phyloP scores from a whole-genome alignment of 2,888 invertebrate genomes.

The Temnothorax unifasciatus region DNA sequence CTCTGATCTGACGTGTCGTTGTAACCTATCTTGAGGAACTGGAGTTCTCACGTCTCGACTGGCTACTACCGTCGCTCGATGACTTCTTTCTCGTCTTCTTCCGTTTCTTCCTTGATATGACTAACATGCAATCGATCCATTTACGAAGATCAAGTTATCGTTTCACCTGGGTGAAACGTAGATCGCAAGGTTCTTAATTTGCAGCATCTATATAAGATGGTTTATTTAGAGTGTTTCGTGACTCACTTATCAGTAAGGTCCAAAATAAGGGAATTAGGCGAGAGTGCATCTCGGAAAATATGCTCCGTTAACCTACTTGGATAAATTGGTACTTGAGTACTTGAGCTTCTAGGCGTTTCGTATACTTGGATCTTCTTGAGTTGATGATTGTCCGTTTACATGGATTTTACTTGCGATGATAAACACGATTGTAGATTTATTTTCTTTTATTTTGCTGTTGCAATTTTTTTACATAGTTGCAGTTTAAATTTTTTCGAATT shows the following conservation, averaged over 20 bases:
- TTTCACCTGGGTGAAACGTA: background rate
- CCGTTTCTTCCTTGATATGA: background rate
- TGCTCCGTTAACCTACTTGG: background rate
- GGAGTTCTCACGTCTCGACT: background rate
- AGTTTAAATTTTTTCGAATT: background rate
- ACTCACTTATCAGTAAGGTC: background rate
- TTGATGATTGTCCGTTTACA: conserved; percentile 43
- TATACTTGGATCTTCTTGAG: conserved; percentile 39
- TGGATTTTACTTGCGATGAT: background rate
- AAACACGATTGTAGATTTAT: background rate
- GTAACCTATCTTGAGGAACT: conserved; percentile 57
- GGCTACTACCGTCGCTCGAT: conserved; percentile 6
- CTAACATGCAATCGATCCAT: conserved; percentile 25
- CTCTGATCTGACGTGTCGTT: conserved; percentile 60
- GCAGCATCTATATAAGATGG: background rate
- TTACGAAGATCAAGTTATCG: conserved; percentile 11
- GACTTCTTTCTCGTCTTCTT: background rate
- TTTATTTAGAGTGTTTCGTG: background rate
- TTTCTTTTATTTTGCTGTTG: background rate
- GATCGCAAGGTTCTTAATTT: background rate
- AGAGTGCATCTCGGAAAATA: conserved; percentile 18
- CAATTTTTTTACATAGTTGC: background rate
- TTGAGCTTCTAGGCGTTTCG: conserved; percentile 33
- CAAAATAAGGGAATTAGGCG: background rate
- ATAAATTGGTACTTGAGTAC: conserved; percentile 11